Evolutionary conservation across 2,113 vertebrate species (phyloP).

Genomic region (Calonectris borealis): DNA sequence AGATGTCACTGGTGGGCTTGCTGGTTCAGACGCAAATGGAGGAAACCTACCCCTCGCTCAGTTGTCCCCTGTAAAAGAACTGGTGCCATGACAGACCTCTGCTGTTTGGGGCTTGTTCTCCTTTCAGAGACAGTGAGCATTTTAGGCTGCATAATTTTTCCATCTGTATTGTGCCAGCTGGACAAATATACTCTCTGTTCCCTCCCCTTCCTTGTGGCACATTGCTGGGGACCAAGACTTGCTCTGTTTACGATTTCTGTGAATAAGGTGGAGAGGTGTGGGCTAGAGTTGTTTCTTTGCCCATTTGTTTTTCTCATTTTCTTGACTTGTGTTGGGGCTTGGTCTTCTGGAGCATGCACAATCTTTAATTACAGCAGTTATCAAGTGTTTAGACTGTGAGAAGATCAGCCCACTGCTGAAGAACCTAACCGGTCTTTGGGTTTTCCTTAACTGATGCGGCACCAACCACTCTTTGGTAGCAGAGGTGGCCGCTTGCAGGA

Average conservation of each 20-base stretch:
- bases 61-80: background rate
- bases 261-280: background rate
- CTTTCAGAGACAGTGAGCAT: background rate
- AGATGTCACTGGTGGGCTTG: background rate
- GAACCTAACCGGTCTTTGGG: background rate
- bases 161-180: background rate
- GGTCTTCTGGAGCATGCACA: background rate
- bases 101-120: background rate
- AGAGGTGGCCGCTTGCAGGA: background rate
- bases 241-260: background rate
- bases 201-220: background rate
- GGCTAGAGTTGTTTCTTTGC: background rate
- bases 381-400: background rate
- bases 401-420: background rate
- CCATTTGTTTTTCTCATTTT: background rate
- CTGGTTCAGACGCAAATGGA: accelerated
- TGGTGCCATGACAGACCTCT: background rate
- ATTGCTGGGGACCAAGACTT: background rate
- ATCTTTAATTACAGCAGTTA: background rate
- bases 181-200: background rate
- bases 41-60: background rate
- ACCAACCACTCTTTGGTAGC: background rate
- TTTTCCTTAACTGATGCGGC: background rate
- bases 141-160: background rate
- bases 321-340: background rate